phyloP scores from a whole-genome alignment of 2,797 vertebrate species.

The Sebastes iracundus region DNA sequence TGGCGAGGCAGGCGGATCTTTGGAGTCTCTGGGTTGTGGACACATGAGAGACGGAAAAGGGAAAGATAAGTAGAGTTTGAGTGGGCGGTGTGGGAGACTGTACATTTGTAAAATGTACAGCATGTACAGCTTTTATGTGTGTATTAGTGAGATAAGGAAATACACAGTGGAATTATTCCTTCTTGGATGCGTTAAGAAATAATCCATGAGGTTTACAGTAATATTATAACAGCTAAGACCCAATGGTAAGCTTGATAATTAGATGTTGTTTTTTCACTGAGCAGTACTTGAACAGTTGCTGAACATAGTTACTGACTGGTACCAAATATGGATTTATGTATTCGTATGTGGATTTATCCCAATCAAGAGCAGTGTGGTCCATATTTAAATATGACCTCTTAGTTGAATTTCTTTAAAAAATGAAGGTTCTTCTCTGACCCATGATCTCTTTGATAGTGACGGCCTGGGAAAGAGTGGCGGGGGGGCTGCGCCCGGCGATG shows the following conservation, averaged over 20 bases:
- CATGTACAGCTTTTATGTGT: neutral
- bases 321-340: neutral
- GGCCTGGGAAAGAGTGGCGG: conserved; percentile 81
- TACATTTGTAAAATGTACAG: neutral
- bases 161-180: neutral
- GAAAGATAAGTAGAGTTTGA: neutral
- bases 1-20: conserved; percentile 91
- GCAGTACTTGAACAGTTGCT: neutral
- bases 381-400: neutral
- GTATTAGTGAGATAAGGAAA: neutral
- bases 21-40: conserved; percentile 83
- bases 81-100: neutral
- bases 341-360: neutral
- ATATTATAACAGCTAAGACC: neutral
- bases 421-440: conserved; percentile 74
- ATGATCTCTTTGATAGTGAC: conserved; percentile 90
- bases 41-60: neutral
- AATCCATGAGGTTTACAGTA: neutral
- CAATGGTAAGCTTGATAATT: neutral
- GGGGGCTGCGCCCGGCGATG: conserved; percentile 87
- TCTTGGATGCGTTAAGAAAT: neutral
- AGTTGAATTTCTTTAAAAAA: neutral
- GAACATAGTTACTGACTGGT: neutral
- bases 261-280: neutral
- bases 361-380: neutral